Conservation (phyloP, 2,113 vertebrate genomes). For the Silurus asotus region DNA sequence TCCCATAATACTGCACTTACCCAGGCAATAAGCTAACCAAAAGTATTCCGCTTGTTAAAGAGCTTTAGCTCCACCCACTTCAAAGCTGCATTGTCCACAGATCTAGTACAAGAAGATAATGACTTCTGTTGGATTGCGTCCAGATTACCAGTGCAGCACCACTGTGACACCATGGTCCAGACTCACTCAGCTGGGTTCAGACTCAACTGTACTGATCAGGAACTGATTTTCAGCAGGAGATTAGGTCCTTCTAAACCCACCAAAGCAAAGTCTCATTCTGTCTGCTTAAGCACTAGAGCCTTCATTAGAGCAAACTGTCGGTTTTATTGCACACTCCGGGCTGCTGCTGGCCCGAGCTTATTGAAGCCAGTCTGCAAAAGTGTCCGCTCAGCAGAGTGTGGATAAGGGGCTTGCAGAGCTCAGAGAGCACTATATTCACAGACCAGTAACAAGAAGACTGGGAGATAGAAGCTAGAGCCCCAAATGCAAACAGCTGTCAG, state of each 20-base stretch:
- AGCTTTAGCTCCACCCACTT: neutral
- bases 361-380: conserved; percentile 25
- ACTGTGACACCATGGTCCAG: neutral
- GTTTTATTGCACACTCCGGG: conserved; percentile 7
- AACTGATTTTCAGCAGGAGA: conserved; percentile 40
- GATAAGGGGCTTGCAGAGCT: conserved; percentile 13
- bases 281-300: conserved; percentile 22
- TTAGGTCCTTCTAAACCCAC: neutral
- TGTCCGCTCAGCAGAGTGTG: conserved; percentile 31
- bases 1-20: neutral
- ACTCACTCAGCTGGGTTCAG: neutral
- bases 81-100: neutral
- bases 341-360: conserved; percentile 13
- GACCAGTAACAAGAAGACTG: conserved; percentile 20
- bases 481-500: neutral
- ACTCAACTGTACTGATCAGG: conserved; percentile 49
- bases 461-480: conserved; percentile 1
- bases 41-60: neutral
- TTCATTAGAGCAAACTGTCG: conserved; percentile 29
- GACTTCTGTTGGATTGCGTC: neutral
- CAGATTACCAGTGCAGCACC: neutral
- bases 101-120: neutral
- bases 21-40: neutral
- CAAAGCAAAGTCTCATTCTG: conserved; percentile 26
- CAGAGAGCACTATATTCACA: conserved; percentile 26